phyloP scores from a whole-genome alignment of 2,797 vertebrate genomes.

The Lutra lutra region DNA sequence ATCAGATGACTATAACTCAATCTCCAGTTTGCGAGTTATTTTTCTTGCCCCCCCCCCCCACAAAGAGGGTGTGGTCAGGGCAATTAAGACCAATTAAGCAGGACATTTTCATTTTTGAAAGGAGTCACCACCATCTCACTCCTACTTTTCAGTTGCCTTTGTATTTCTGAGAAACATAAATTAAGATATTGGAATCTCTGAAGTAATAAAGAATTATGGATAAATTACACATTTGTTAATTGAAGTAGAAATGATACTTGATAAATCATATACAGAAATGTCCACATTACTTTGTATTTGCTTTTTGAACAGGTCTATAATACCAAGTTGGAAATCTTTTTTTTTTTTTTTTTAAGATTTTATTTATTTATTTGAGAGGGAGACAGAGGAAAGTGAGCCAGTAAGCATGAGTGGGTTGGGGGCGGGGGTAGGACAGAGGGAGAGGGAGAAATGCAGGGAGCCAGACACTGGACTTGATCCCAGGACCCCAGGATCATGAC shows the following conservation, averaged over 20 bases:
- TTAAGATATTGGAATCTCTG: not conserved
- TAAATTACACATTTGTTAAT: not conserved
- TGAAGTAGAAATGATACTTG: not conserved
- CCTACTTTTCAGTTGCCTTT: constrained; percentile 4
- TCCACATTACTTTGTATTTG: not conserved
- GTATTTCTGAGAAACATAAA: constrained; percentile 22
- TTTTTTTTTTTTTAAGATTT: not conserved
- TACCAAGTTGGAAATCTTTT: not conserved
- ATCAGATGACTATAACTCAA: constrained; percentile 68
- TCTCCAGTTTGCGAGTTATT: constrained; percentile 44
- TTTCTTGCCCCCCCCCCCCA: not conserved
- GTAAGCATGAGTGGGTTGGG: not conserved
- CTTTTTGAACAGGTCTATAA: not conserved
- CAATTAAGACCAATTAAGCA: not conserved
- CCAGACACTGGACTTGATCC: no score
- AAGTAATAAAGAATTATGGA: not conserved
- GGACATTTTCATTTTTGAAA: constrained; percentile 41
- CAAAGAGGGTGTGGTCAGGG: not conserved
- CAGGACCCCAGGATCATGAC: no score
- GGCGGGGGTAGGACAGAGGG: not conserved
- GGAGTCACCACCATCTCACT: not conserved
- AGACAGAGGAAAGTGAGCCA: not conserved
- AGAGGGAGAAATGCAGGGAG: not conserved
- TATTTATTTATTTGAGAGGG: not conserved
- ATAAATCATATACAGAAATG: not conserved